Conservation (phyloP, 2,888 invertebrate genomes). For the Tyria jacobaeae region DNA sequence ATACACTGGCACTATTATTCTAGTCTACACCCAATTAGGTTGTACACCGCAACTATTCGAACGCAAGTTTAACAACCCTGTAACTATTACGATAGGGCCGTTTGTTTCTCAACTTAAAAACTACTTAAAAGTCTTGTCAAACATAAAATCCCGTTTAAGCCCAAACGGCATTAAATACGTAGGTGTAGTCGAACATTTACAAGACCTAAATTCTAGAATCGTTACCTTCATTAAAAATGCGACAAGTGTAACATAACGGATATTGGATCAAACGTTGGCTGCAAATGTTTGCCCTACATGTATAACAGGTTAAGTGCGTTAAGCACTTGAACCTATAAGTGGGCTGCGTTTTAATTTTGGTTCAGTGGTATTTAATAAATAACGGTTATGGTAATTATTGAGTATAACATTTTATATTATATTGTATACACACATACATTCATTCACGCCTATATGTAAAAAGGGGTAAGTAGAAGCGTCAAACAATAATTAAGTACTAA, state of each 20-base stretch:
- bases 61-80: background rate
- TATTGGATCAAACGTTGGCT: conserved; percentile 6
- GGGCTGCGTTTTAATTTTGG: conserved; percentile 1
- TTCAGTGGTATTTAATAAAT: background rate
- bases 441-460: too few relatives aligned
- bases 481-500: too few relatives aligned
- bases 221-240: conserved; percentile 5
- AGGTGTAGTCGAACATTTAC: conserved; percentile 2
- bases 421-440: too few relatives aligned
- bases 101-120: background rate
- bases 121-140: background rate
- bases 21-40: too few relatives aligned
- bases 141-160: conserved; percentile 3
- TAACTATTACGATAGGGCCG: background rate
- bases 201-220: conserved; percentile 8
- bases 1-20: too few relatives aligned
- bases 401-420: too few relatives aligned
- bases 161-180: conserved; percentile 13
- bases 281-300: conserved; percentile 10
- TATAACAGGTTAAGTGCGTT: conserved; percentile 14
- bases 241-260: conserved; percentile 4
- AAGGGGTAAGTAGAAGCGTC: too few relatives aligned
- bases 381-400: background rate
- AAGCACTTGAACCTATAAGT: conserved; percentile 12
- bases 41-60: background rate